Percentiles rank a stretch among this genome's conserved stretches.
These are phyloP conservation scores for Apostichopus japonicus DNA, from an alignment of 35 echinoderm and acorn worm genomes.

Conservation along the genomic window DNA sequence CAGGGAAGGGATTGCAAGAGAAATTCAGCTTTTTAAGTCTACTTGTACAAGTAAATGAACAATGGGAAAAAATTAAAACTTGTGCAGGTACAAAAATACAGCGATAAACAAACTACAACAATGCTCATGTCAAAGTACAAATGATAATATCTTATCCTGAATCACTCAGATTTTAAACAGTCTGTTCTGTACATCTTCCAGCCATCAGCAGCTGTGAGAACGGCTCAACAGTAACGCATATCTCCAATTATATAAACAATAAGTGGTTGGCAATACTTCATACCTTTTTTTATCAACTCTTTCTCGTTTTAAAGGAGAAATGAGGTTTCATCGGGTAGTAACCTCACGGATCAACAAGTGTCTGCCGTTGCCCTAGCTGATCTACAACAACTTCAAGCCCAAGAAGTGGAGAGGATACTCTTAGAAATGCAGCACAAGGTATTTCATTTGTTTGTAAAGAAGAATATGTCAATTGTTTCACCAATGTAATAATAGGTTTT, in stretches of 20 bases:
- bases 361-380: conserved; percentile 88
- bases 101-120: no score
- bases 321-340: conserved; percentile 80
- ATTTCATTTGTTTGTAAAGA: background rate
- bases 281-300: background rate
- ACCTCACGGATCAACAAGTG: conserved; percentile 75
- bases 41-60: no score
- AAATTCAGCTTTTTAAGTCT: no score
- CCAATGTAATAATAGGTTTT: no score
- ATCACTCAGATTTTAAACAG: no score
- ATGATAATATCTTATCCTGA: no score
- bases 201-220: background rate
- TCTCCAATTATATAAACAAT: background rate
- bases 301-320: conserved; percentile 13
- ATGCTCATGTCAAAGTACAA: no score
- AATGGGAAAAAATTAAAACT: no score
- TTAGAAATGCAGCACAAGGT: conserved; percentile 93
- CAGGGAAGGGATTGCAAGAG: no score
- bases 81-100: no score
- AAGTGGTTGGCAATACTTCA: background rate
- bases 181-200: no score
- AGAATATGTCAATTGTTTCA: no score
- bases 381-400: conserved; percentile 83
- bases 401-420: conserved; percentile 70
- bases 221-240: background rate